Evolutionary conservation across 1,140 invertebrate genomes (phyloP), one percentile per base, ranked within the genome.

Genomic region (Pseudomyrmex sp.): DNA sequence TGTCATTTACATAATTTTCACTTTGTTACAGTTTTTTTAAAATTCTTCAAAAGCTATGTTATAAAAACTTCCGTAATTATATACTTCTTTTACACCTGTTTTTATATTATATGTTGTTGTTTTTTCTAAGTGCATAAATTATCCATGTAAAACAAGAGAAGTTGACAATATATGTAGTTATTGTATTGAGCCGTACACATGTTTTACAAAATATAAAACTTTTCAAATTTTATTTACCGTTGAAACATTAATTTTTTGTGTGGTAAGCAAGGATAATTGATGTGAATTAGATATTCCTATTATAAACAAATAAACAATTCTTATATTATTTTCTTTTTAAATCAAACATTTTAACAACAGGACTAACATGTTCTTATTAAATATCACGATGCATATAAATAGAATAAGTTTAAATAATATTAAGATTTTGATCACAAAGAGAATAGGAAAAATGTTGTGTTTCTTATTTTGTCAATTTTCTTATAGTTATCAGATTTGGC

Each of bases 221-320:
- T 35, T 35, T 35, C 35, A 35, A 35, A 35, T 68, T 59, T 35
- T 26, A 15, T 69, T 7, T 79, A 79, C 13, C 46, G 48, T 58
- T 13, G 46, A 80, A 61, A 69, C 46, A 70, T 46, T 26, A 69
- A 50, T 3, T 70, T 70, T 1, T 70, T 12, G 7, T 18, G 10
- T 50, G 52, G 48, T 48, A 80, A 80, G 20, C 54, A 35, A 12
- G 18, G n/a, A 80, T 2, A 80, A 69, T 69, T 79, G 26, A 70
- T n/a, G 52, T 80, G 12, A 12, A 70, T 59, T 3, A 44, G 12
- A n/a, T 48, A 59, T 7, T 58, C 15, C 44, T 69, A 69, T 50
- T 70, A 12, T 35, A 35, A 5, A 35, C 35, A 35, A 35, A 80
- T 72, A 72, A 79, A 58, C 26, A 79, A 79, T 46, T 26, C n/a